phyloP scores from a whole-genome alignment of 1,140 invertebrate species.

The Danaus melanippus region DNA sequence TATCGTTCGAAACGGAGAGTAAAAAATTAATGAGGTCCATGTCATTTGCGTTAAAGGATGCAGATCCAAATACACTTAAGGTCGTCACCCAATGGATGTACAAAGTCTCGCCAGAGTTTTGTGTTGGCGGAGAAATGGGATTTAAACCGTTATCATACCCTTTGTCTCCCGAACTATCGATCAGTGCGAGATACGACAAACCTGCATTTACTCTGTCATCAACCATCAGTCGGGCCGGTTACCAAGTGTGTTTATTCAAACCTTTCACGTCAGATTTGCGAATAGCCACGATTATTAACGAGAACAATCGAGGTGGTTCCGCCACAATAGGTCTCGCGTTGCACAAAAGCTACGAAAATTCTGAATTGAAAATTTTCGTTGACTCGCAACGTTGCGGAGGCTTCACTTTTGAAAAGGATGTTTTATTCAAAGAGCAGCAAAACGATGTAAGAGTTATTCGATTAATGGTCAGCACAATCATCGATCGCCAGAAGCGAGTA shows the following conservation, averaged over 20 bases:
- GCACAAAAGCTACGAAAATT: slow-evolving; percentile 45
- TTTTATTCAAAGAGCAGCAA: slow-evolving; percentile 40
- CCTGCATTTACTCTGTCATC: slow-evolving; percentile 41
- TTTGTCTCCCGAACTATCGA: slow-evolving; percentile 31
- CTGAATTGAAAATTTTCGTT: slow-evolving; percentile 56
- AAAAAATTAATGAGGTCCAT: slow-evolving; percentile 41
- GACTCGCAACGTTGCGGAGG: slow-evolving; percentile 54
- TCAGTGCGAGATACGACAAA: slow-evolving; percentile 46
- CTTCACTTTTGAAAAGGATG: slow-evolving; percentile 52
- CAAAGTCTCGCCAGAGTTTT: slow-evolving; percentile 38
- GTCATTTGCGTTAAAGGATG: slow-evolving; percentile 44
- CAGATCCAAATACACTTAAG: slow-evolving; percentile 44
- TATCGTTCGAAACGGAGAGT: slow-evolving; percentile 41
- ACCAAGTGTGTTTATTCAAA: slow-evolving; percentile 54
- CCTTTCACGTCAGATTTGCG: slow-evolving; percentile 43
- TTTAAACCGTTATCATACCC: slow-evolving; percentile 32
- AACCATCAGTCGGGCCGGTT: slow-evolving; percentile 43
- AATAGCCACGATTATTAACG: slow-evolving; percentile 48
- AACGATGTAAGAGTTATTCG: slow-evolving; percentile 43
- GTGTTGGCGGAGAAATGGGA: slow-evolving; percentile 40
- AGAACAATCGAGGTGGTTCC: slow-evolving; percentile 24
- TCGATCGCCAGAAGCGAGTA: slow-evolving; percentile 48
- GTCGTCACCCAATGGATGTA: slow-evolving; percentile 53
- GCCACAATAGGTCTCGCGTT: slow-evolving; percentile 46
- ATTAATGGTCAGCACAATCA: slow-evolving; percentile 45